These are phyloP conservation scores for Pungitius pungitius DNA, from an alignment of 2,113 vertebrate genomes.

Conservation along the genomic window DNA sequence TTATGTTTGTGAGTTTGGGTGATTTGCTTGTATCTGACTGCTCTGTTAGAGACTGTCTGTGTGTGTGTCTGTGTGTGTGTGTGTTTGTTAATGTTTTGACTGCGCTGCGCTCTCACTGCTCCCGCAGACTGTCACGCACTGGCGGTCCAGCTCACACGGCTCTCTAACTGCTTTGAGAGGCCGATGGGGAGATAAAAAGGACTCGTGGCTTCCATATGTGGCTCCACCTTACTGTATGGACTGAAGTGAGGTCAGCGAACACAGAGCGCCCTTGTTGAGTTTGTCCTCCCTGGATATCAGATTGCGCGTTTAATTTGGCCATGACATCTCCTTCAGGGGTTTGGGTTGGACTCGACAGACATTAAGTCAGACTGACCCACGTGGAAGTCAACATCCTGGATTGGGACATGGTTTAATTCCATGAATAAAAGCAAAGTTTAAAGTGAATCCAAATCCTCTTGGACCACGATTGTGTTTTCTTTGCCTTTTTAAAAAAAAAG, in stretches of 20 bases:
- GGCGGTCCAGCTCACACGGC: slow-evolving; percentile 25
- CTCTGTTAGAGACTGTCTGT: too few species aligned
- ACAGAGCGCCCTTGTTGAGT: slow-evolving; percentile 60
- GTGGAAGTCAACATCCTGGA: slow-evolving; percentile 50
- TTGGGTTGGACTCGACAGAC: slow-evolving; percentile 36
- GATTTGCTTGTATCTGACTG: not conserved
- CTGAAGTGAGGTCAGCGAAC: slow-evolving; percentile 42
- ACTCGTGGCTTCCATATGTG: slow-evolving; percentile 27
- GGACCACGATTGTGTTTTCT: slow-evolving; percentile 45
- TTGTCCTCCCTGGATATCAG: slow-evolving; percentile 50
- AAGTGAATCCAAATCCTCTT: slow-evolving; percentile 49
- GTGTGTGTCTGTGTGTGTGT: not conserved
- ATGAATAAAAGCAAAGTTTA: slow-evolving; percentile 34
- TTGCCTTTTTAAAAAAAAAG: slow-evolving; percentile 16
- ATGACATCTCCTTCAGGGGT: slow-evolving; percentile 25
- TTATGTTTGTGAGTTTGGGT: not conserved
- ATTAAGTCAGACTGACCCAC: slow-evolving; percentile 34
- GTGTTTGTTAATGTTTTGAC: slow-evolving; percentile 44
- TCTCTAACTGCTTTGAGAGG: slow-evolving; percentile 35
- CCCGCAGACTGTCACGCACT: slow-evolving; percentile 10
- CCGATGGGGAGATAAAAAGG: slow-evolving; percentile 18
- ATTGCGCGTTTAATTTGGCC: slow-evolving; percentile 38
- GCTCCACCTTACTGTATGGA: slow-evolving; percentile 9
- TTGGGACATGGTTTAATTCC: slow-evolving; percentile 35
- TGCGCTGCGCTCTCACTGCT: not conserved